Evolutionary conservation across 2,113 vertebrate species (phyloP), one percentile per base, ranked within the genome.

Genomic region (Motacilla tschutschensis): DNA sequence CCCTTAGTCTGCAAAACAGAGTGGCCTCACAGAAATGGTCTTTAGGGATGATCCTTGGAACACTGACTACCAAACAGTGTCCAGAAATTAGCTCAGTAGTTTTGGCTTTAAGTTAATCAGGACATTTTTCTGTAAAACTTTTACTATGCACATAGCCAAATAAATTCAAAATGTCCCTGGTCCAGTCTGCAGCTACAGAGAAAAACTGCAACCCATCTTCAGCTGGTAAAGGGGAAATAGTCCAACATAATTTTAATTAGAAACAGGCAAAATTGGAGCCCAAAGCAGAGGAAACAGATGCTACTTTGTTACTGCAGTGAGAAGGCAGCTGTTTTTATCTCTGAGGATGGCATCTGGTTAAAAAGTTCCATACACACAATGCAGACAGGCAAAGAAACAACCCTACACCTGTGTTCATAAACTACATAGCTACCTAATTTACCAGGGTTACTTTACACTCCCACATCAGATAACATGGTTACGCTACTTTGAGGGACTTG

Each of bases 41-140:
- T 62, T 81, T 28, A 81, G 94, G 89, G 86, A 93, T 33, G 46
- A 76, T 58, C 78, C 35, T 59, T 95, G 86, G 91, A 95, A 94
- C 84, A 76, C 54, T 2, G 18, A 81, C 63, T 88, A 85, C 63
- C 46, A 50, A 83, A 84, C 38, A 40, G 18, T 21, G 24, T 94
- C 92, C 92, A 94, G 91, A 77, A 94, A 95, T 94, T 94, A 95
- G 81, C 87, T 95, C 92, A 94, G 78, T 86, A 50, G 41, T 91
- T 94, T 84, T 95, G 89, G 88, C 78, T 84, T 65, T 20, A 81
- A 90, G 50, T 86, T 90, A 75, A 94, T 88, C 74, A 64, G 74
- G 58, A 83, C 28, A 91, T 81, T 94, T 94, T 88, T 83, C 71
- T 72, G 46, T 72, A 58, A 60, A 86, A 90, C 78, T 86, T 93